Evolutionary conservation across 2,797 vertebrate genomes (phyloP), one percentile per base, ranked within the genome.

Genomic region (Threskiornis aethiopicus): DNA sequence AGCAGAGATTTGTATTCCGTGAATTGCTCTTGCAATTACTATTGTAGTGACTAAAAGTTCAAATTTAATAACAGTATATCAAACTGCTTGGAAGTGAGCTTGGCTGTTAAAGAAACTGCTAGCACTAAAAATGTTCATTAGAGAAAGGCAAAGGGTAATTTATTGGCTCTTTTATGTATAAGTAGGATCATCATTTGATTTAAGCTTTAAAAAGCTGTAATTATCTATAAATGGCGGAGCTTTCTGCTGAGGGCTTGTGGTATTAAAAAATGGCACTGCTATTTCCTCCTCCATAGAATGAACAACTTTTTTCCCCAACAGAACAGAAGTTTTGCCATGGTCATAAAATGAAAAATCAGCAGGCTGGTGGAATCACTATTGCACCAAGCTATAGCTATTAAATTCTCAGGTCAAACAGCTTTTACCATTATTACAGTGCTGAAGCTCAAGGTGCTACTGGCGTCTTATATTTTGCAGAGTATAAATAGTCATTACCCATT

Each of bases 11-110:
- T 87, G 64, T 58, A 76, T 90, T 84, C 87, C 2, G 1, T 72
- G 58, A 78, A 76, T 90, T 94, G 71, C 70, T 80, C 85, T 77
- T 90, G 91, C 86, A 92, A 65, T 95, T 96, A 93, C 59, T 80
- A 67, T 22, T 89, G 89, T 95, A 84, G 91, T 54, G 61, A 84
- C 67, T 72, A 41, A 84, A 96, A 94, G 83, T 97, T 97, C 89
- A 96, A 29, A 87, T 97, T 92, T 93, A 96, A 84, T 84, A 91
- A 92, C 67, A 35, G 66, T 94, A 46, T 69, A 93, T 97, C 94
- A 92, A 49, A 51, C 54, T 93, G 51, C 85, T 93, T 93, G 87
- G 81, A 95, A 95, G 87, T 52, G 72, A 93, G 66, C 89, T 94
- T 80, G 83, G 72, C 90, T 88, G 62, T 86, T 92, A 91, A 91